These are phyloP conservation scores for Temnothorax ravouxi DNA, from an alignment of 2,888 invertebrate species.

Conservation along the genomic window DNA sequence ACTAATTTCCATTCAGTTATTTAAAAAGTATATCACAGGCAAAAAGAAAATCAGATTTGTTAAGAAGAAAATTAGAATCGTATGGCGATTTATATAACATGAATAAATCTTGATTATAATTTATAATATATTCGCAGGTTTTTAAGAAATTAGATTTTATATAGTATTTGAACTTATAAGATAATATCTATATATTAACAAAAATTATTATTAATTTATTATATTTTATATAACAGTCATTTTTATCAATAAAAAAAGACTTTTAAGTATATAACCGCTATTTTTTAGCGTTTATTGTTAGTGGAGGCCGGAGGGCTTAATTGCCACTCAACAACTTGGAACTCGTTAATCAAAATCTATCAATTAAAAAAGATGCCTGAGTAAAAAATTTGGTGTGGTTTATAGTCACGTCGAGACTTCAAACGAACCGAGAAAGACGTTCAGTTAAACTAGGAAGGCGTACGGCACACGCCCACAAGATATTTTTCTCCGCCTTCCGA, in stretches of 20 bases:
- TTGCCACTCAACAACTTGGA: background rate
- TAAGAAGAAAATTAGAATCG: background rate
- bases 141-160: background rate
- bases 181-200: background rate
- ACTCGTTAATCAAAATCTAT: constrained; percentile 31
- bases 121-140: background rate
- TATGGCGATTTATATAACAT: background rate
- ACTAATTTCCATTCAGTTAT: background rate
- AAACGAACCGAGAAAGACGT: constrained; percentile 66
- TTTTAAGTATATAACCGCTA: background rate
- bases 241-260: background rate
- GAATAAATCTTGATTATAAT: background rate
- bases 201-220: background rate
- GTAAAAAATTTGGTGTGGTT: background rate
- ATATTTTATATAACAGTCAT: background rate
- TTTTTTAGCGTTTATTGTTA: background rate
- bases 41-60: background rate
- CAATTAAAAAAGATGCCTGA: background rate
- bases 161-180: background rate
- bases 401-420: background rate
- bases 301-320: background rate
- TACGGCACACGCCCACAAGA: constrained; percentile 67
- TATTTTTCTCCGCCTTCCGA: constrained; percentile 53
- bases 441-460: constrained; percentile 63
- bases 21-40: background rate